These are phyloP conservation scores for Dipodomys merriami DNA, from an alignment of 2,113 vertebrate genomes.

Conservation along the genomic window DNA sequence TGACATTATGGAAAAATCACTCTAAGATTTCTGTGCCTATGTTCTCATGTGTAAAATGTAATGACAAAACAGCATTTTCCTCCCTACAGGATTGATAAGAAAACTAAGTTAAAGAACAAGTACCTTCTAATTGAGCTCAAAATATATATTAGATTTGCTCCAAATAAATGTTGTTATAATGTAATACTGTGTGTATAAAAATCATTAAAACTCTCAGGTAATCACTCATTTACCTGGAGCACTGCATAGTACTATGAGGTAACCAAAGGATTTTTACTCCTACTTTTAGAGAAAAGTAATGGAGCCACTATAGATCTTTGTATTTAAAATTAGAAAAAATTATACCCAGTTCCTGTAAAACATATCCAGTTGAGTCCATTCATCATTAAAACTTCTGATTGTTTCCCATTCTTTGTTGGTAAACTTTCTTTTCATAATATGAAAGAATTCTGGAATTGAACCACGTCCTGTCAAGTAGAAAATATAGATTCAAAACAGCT, in stretches of 20 bases:
- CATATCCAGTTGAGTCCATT: slow-evolving; percentile 92
- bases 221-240: slow-evolving; percentile 2
- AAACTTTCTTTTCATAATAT: slow-evolving; percentile 97
- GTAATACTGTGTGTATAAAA: background rate
- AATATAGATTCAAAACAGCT: slow-evolving; percentile 70
- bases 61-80: background rate
- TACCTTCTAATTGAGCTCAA: background rate
- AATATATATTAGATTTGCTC: background rate
- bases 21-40: background rate
- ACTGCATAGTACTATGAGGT: background rate
- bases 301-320: background rate
- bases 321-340: slow-evolving; percentile 55
- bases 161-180: background rate
- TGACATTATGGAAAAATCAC: background rate
- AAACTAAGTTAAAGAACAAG: slow-evolving; percentile 13
- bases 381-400: slow-evolving; percentile 90
- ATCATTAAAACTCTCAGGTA: background rate
- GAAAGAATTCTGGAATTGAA: slow-evolving; percentile 95
- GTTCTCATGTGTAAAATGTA: background rate
- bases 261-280: background rate
- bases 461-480: slow-evolving; percentile 90
- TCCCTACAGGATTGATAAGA: background rate
- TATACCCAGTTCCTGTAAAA: slow-evolving; percentile 98
- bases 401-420: slow-evolving; percentile 93
- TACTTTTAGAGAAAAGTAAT: slow-evolving; percentile 34